phyloP scores from a whole-genome alignment of 2,113 vertebrate species.

The Acanthochromis polyacanthus region DNA sequence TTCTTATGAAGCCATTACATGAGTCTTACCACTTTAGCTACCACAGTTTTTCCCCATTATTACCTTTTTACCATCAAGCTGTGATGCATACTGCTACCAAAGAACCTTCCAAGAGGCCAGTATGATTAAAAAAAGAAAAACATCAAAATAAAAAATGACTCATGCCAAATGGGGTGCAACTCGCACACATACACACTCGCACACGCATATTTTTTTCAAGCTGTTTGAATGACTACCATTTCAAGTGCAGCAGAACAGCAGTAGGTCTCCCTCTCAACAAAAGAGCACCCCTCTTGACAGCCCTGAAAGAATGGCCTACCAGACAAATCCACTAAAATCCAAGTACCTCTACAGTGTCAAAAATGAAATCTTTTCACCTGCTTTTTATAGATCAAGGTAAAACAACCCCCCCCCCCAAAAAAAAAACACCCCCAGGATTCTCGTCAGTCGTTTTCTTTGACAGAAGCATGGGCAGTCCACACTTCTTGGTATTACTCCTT shows the following conservation, averaged over 20 bases:
- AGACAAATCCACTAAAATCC: conserved; percentile 41
- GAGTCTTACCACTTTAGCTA: not conserved
- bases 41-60: not conserved
- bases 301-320: conserved; percentile 26
- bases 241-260: conserved; percentile 26
- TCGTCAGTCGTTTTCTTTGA: not conserved
- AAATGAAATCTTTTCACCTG: conserved; percentile 19
- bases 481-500: conserved; percentile 10
- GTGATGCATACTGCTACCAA: conserved; percentile 1
- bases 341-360: conserved; percentile 14
- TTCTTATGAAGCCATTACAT: no score
- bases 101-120: not conserved
- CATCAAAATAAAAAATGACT: no score
- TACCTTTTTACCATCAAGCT: conserved; percentile 12
- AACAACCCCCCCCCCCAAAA: not conserved
- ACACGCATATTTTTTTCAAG: conserved; percentile 16
- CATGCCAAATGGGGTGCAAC: not conserved
- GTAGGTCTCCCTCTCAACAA: conserved; percentile 32
- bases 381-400: not conserved
- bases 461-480: not conserved
- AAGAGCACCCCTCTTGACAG: conserved; percentile 13
- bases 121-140: not conserved
- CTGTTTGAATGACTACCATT: conserved; percentile 31
- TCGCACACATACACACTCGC: not conserved
- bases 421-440: conserved; percentile 11